Conservation (phyloP, 1,140 invertebrate species). For the Drosophila melanica region DNA sequence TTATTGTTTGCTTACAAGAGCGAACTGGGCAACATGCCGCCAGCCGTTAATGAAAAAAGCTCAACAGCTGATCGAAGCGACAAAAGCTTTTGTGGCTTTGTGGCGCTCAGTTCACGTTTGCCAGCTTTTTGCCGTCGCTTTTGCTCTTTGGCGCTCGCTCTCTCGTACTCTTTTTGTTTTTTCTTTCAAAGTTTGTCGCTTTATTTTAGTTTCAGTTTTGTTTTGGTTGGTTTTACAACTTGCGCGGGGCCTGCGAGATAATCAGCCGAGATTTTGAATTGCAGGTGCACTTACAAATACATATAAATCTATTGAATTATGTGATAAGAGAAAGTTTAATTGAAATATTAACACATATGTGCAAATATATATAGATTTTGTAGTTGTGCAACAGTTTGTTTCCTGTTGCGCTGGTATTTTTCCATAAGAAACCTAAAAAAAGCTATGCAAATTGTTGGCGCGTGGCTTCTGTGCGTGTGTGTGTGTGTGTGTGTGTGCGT, state of each 20-base stretch:
- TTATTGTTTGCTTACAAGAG: no score
- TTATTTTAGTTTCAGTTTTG: slow-evolving; percentile 34
- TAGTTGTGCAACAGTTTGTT: neutral
- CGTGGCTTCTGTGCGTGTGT: slow-evolving; percentile 2
- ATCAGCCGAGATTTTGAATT: neutral
- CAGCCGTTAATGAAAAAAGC: slow-evolving; percentile 16
- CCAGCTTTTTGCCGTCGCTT: slow-evolving; percentile 13
- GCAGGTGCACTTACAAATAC: slow-evolving; percentile 12
- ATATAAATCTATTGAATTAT: neutral
- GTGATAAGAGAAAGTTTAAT: neutral
- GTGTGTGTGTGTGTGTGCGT: slow-evolving; percentile 6
- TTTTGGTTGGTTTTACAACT: slow-evolving; percentile 37
- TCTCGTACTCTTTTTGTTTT: neutral
- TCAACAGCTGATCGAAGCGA: slow-evolving; percentile 36
- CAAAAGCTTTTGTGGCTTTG: slow-evolving; percentile 22
- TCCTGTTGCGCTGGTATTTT: slow-evolving; percentile 14
- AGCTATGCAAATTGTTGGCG: slow-evolving; percentile 39
- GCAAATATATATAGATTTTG: neutral
- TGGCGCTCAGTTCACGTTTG: neutral
- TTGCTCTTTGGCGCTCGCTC: neutral
- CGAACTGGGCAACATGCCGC: neutral
- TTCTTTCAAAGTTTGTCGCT: slow-evolving; percentile 10
- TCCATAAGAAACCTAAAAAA: slow-evolving; percentile 27
- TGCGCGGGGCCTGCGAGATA: slow-evolving; percentile 4
- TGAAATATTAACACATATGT: neutral